phyloP scores from a whole-genome alignment of 1,140 invertebrate species.

The Trichonephila clavipes region DNA sequence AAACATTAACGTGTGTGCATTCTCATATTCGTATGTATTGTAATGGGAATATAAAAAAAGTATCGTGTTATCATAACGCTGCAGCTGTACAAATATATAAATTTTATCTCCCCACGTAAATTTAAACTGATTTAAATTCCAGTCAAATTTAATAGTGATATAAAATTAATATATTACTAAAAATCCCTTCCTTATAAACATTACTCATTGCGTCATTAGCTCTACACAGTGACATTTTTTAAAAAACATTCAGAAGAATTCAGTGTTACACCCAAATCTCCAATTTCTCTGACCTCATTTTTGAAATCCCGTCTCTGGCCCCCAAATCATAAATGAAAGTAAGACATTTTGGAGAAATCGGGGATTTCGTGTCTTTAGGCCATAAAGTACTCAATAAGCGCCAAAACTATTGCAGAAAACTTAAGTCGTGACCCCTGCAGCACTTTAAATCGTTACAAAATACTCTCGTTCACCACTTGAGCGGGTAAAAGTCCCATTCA shows the following conservation, averaged over 20 bases:
- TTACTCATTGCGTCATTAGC: no score
- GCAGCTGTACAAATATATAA: no score
- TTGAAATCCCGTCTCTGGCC: background rate
- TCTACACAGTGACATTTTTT: no score
- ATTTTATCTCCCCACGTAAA: no score
- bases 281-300: background rate
- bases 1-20: no score
- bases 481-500: background rate
- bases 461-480: background rate
- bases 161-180: no score
- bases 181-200: no score
- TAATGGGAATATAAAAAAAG: no score
- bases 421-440: background rate
- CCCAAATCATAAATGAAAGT: background rate
- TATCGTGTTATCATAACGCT: no score
- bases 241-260: background rate
- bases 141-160: no score
- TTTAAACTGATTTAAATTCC: no score
- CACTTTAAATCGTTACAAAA: background rate
- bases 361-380: background rate
- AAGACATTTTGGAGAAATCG: background rate
- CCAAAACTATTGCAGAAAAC: background rate
- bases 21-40: no score
- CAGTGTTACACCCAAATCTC: background rate
- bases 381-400: background rate